Base-by-base conservation (phyloP, 2,797 vertebrate genomes). In the Naso thynnoides region DNA sequence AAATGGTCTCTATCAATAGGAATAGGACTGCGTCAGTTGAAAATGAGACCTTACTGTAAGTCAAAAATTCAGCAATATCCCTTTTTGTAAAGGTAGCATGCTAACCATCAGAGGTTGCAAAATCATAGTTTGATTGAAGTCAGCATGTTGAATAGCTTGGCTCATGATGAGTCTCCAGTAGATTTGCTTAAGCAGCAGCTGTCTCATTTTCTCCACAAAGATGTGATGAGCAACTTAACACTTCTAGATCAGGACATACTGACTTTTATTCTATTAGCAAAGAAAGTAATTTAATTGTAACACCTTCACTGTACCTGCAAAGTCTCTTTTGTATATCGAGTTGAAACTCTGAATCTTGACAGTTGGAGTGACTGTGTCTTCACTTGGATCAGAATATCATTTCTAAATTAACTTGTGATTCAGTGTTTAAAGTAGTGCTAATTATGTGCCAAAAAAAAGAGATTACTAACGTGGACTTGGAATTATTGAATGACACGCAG, bases 201-300 rank as follows among this genome's bases (percentile, higher is more conserved):
- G 48, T 45, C 41, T 55, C 26, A 48, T 54, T 45, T 38, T 60
- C 48, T 48, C n/a, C 41, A 21, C 48, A 11, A 24, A 49, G 27
- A 44, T 21, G 31, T 10, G 16, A 36, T 31, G 21, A 50, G 66
- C 52, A 50, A 38, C 26, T 48, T 2, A 13, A 23, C n/a, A 48
- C 15, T 7, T 0, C 19, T 21, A n/a, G 14, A 58, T 15, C 45
- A 68, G 63, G 41, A 39, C 36, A 47, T 18, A 9, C n/a, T 57
- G 19, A 57, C 39, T 68, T 62, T 38, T 38, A 55, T 31, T 52
- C 11, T 3, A 18, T 21, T 4, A 24, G 8, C 29, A 24, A 71
- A 13, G 11, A 55, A 67, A 49, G 23, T 19, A 10, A 59, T 76
- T 63, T 19, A 19, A 42, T 36, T 38, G 4, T n/a, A 33, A 21